Evolutionary conservation across 2,888 invertebrate species (phyloP), one percentile per base, ranked within the genome.

Genomic region (Caenorhabditis zanzibari): DNA sequence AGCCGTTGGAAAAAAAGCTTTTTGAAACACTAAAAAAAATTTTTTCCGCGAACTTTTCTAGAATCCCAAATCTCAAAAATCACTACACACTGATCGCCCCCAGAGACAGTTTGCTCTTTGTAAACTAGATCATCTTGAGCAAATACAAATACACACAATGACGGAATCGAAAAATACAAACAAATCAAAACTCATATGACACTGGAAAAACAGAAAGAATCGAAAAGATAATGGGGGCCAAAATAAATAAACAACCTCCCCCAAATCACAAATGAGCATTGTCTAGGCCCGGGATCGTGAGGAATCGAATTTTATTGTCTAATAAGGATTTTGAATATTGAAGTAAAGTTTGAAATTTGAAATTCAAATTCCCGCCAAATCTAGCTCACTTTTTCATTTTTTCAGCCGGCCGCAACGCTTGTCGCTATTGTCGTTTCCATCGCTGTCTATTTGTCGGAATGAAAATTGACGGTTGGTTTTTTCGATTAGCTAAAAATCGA

Each of bases 381-480:
- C 69, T 16, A 38, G 2, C 3, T 0, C 28, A 49, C 19, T n/a
- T 54, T 22, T 24, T 54, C 26, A 12, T 79, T 19, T 16, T 76
- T 75, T 47, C 75, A 83, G 83, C 83, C 71, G 90, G 88, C 59
- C 88, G 90, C 73, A 90, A 90, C 86, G 88, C 89, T 49, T 90
- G 90, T 76, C 89, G 90, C 49, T 90, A 80, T 64, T 91, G 91
- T 73, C 90, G 90, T 73, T 89, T 91, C 75, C 86, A 87, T 56
- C 88, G 85, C 47, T 88, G 86, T 49, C 80, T 88, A 35, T 74
- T 75, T 44, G 86, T 81, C 56, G 88, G 88, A 77, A 88, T 88
- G 88, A 85, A 85, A 59, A 85, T 85, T 24, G 88, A 88, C 75
- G 85, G 87, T 87, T 22, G n/a, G 85, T 68, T 22, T 38, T 38